These are phyloP conservation scores for Geodia barretti DNA, from an alignment of 37 sponge, comb jelly and placozoan genomes.

Conservation along the genomic window DNA sequence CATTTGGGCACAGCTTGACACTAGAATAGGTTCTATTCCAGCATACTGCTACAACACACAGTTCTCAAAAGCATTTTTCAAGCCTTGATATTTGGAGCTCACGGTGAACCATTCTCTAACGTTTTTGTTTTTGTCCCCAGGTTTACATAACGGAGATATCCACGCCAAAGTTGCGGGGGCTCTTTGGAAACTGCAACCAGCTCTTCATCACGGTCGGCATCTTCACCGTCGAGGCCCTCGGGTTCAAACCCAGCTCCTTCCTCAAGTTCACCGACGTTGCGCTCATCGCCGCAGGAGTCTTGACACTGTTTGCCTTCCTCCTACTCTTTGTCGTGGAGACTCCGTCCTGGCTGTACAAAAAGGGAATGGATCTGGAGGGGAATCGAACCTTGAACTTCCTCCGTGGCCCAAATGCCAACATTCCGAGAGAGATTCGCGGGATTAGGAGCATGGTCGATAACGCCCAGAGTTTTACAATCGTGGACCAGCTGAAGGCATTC, in stretches of 20 bases:
- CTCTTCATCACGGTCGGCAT: slow-evolving; percentile 78
- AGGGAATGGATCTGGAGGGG: neutral
- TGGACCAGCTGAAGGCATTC: slow-evolving; percentile 28
- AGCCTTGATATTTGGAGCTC: neutral
- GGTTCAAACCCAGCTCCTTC: neutral
- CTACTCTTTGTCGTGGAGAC: slow-evolving; percentile 72
- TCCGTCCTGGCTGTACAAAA: slow-evolving; percentile 66
- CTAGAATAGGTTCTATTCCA: neutral
- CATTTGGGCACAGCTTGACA: neutral
- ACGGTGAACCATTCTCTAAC: neutral
- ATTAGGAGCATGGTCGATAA: slow-evolving; percentile 19
- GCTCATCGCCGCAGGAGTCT: slow-evolving; percentile 40
- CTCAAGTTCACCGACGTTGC: slow-evolving; percentile 51
- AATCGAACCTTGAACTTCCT: slow-evolving; percentile 36
- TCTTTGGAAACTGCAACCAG: slow-evolving; percentile 76
- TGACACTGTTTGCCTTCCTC: slow-evolving; percentile 44
- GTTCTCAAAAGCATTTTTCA: neutral
- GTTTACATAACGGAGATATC: slow-evolving; percentile 83
- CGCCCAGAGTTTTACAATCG: neutral
- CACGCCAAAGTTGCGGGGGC: slow-evolving; percentile 53
- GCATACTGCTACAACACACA: neutral
- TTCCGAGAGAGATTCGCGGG: slow-evolving; percentile 35
- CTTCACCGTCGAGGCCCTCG: slow-evolving; percentile 57
- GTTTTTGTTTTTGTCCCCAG: slow-evolving; percentile 32
- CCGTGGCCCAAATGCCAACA: slow-evolving; percentile 47